A percentile compares a stretch with the other conserved stretches of the same genome.
These are phyloP conservation scores for Ypsolopha sequella DNA, from an alignment of 2,888 invertebrate genomes.

Conservation along the genomic window DNA sequence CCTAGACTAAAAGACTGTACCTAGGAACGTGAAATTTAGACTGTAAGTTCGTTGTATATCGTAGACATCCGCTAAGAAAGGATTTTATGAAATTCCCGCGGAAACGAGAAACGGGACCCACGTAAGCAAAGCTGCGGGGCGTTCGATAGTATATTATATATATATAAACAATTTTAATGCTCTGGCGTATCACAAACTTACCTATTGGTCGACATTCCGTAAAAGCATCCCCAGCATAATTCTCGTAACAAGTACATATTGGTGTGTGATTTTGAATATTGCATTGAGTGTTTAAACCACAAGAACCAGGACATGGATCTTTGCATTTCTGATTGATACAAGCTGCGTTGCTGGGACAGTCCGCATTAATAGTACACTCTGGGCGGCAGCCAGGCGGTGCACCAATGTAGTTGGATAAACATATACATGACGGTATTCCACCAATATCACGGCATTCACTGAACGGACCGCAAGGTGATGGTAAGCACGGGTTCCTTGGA, in stretches of 20 bases:
- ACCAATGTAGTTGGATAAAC: constrained; percentile 75
- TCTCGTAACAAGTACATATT: constrained; percentile 78
- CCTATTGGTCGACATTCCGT: constrained; percentile 68
- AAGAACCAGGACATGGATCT: constrained; percentile 87
- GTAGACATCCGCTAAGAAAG: no score
- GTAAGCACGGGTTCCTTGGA: constrained; percentile 68
- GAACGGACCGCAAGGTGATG: constrained; percentile 77
- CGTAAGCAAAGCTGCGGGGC: no score
- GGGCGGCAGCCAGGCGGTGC: constrained; percentile 79
- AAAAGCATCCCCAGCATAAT: constrained; percentile 82
- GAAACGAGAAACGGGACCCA: no score
- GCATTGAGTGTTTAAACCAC: constrained; percentile 75
- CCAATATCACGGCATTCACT: constrained; percentile 74
- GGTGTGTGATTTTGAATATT: constrained; percentile 80
- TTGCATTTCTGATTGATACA: constrained; percentile 82
- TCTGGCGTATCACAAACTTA: constrained; percentile 14
- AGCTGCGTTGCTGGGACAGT: constrained; percentile 80
- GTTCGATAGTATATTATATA: no score
- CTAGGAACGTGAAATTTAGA: no score
- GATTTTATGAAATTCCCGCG: no score
- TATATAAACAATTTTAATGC: no score
- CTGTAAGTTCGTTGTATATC: no score
- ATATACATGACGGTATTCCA: constrained; percentile 75
- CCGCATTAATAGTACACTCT: constrained; percentile 78
- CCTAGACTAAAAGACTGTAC: no score